Percentiles rank a stretch among this genome's conserved stretches.
These are phyloP conservation scores for Miichthys miiuy DNA, from an alignment of 2,797 vertebrate genomes.

Conservation along the genomic window DNA sequence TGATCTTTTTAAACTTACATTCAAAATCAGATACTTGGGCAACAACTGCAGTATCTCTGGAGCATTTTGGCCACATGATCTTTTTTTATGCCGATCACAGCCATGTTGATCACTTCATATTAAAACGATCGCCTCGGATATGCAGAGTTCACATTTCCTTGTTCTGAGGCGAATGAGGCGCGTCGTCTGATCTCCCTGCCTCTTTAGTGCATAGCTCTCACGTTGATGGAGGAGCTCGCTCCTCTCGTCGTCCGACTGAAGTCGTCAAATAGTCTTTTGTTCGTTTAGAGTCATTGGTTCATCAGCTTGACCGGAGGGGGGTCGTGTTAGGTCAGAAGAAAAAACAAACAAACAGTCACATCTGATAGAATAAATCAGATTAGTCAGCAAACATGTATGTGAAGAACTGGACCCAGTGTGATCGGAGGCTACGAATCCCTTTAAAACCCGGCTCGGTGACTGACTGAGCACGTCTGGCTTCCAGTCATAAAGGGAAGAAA, in stretches of 20 bases:
- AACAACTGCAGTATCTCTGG: constrained; percentile 43
- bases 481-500: constrained; percentile 16
- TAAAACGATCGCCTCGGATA: constrained; percentile 35
- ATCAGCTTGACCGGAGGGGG: constrained; percentile 34
- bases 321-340: constrained; percentile 13
- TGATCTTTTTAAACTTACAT: constrained; percentile 67
- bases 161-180: constrained; percentile 58
- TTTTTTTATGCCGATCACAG: not conserved
- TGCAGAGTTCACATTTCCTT: constrained; percentile 71
- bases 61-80: constrained; percentile 29
- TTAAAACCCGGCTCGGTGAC: constrained; percentile 6
- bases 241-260: constrained; percentile 34
- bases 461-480: constrained; percentile 10
- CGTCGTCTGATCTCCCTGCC: constrained; percentile 5
- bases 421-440: constrained; percentile 26
- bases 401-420: constrained; percentile 44
- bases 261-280: constrained; percentile 16
- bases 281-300: constrained; percentile 55
- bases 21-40: constrained; percentile 66
- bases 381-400: constrained; percentile 38
- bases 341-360: constrained; percentile 43
- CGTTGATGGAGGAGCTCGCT: constrained; percentile 43
- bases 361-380: constrained; percentile 51
- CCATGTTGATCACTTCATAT: constrained; percentile 21
- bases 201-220: constrained; percentile 79